Evolutionary conservation across 2,113 vertebrate species (phyloP).

Genomic region (Mus pahari): DNA sequence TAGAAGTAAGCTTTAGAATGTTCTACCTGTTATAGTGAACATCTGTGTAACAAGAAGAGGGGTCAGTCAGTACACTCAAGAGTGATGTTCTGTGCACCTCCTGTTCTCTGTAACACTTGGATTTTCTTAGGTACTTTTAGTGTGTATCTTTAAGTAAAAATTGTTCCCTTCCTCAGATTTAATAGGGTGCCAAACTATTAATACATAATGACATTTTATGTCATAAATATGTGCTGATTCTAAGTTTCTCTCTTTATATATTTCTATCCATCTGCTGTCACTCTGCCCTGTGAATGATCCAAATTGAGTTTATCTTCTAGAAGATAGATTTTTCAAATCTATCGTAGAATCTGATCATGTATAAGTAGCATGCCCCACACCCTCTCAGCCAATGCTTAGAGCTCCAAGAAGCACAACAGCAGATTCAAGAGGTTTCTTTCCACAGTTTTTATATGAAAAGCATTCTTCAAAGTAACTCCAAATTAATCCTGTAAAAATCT

Average conservation of each 20-base stretch:
- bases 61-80: background rate
- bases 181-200: background rate
- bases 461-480: conserved; percentile 54
- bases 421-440: conserved; percentile 46
- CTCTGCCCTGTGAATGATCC: background rate
- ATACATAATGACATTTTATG: conserved; percentile 31
- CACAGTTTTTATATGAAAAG: conserved; percentile 33
- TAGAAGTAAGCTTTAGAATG: background rate
- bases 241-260: background rate
- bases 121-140: conserved; percentile 14
- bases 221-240: background rate
- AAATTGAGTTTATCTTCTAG: conserved; percentile 11
- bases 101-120: background rate
- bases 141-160: background rate
- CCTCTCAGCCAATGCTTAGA: background rate
- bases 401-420: background rate
- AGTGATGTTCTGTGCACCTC: background rate
- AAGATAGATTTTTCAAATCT: conserved; percentile 45
- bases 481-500: conserved; percentile 63
- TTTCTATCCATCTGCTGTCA: conserved; percentile 35
- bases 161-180: background rate
- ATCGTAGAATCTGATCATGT: background rate
- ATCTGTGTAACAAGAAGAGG: background rate
- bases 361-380: background rate
- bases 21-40: conserved; percentile 17